Evolutionary conservation across 1,140 invertebrate species (phyloP).

Genomic region (Dreissena rostriformis): DNA sequence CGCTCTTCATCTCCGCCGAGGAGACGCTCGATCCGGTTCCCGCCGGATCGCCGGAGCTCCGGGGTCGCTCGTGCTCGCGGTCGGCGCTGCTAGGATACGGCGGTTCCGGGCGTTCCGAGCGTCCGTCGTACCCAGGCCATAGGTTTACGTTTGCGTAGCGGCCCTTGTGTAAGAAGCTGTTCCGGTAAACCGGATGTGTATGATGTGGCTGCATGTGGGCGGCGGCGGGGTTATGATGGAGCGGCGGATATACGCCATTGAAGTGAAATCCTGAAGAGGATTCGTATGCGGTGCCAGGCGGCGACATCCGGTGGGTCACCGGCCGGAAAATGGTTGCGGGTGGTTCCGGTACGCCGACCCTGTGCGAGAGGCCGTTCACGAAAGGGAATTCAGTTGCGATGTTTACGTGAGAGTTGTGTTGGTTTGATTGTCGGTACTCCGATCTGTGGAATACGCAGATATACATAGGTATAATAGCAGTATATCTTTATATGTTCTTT

Average conservation of each 20-base stretch:
- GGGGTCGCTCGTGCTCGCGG: background rate
- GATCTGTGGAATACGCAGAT: slow-evolving; percentile 44
- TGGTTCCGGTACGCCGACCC: background rate
- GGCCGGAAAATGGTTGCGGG: slow-evolving; percentile 78
- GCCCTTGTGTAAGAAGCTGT: no score
- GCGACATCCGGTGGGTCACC: background rate
- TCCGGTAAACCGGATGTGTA: no score
- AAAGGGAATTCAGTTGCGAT: no score
- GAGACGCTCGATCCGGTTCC: slow-evolving; percentile 2
- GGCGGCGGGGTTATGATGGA: no score
- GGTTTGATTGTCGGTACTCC: slow-evolving; percentile 63
- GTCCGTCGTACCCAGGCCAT: no score
- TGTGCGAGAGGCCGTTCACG: no score
- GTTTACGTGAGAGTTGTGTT: slow-evolving; percentile 1
- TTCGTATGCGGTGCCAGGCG: no score
- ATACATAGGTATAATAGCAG: background rate
- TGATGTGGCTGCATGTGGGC: no score
- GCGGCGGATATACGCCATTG: background rate
- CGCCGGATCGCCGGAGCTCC: background rate
- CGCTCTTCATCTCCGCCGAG: slow-evolving; percentile 16
- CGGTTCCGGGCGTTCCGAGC: no score
- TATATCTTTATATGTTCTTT: no score
- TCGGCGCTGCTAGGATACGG: background rate
- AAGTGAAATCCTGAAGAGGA: slow-evolving; percentile 6
- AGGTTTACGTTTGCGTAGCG: no score